Base-by-base conservation (phyloP, 2,888 invertebrate genomes). In the Polydrusus pterygomalis region DNA sequence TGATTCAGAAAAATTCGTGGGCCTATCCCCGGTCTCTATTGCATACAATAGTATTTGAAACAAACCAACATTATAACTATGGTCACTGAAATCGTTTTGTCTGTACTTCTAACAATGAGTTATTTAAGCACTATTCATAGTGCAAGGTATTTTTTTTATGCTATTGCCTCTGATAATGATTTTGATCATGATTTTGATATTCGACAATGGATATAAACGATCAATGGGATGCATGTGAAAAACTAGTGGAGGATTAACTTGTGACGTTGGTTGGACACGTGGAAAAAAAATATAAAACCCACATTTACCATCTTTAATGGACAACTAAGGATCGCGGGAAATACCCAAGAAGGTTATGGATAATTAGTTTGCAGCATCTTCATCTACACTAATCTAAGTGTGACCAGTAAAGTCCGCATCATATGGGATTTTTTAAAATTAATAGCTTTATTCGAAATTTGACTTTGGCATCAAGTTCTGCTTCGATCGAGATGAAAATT, bases 151-250 rank as follows among this genome's bases (percentile, higher is more conserved):
- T 56, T 30, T 56, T 30, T 34, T n/a, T 5, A 25, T 13, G 51
- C 20, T 51, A 51, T 20, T 51, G 13, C 20, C 11, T 51, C 9
- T 20, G 11, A 51, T 51, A 18, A 51, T 51, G 51, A 43, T 3
- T 9, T 20, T 47, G 17, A 47, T 9, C 34, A 47, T 47, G 51
- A 17, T 17, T 18, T 10, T 11, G 51, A 20, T 7, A 9, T 18
- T 51, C 5, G 9, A 17, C 13, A 30, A 25, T 54, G 7, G 30
- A n/a, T 2, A 54, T 2, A 54, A 58, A 58, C 9, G 25, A 38
- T 58, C 58, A 38, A 58, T 58, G 34, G 25, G 13, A 2, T 34
- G 58, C 58, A 34, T 58, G 34, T 58, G 34, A 58, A 58, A 58
- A 38, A 38, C 38, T 58, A 38, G 15, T 58, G 58, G 38, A 34